Evolutionary conservation across 2,113 vertebrate genomes (phyloP), one percentile per base, ranked within the genome.

Genomic region (Trinectes maculatus): DNA sequence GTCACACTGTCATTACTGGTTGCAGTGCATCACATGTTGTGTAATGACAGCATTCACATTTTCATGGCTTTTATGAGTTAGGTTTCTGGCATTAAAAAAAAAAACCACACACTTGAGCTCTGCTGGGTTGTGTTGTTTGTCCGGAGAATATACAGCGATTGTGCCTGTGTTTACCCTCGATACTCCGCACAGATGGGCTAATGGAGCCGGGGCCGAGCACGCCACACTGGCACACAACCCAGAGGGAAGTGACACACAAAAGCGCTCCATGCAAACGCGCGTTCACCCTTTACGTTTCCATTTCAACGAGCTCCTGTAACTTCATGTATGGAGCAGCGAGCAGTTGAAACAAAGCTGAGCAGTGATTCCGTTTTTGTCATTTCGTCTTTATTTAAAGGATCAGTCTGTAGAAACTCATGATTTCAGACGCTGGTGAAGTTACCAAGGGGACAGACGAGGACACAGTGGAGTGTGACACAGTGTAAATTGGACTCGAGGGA

Each of bases 81-180:
- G 46, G 44, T 71, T 51, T 46, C 25, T 66, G 71, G 48, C 24
- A 60, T 74, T 80, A 66, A 26, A 9, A 44, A 47, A 26, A 48
- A 53, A 6, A 46, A 44, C 28, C 12, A n/a, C 26, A 7, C 57
- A 21, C 71, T 73, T 9, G 54, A 69, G 46, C 59, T 40, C 25
- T 39, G 58, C 74, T 33, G 24, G 57, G 57, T 70, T 61, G 15
- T 56, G 59, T 71, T 83, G 76, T 87, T 81, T 80, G 84, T 84
- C 44, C 22, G 36, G 12, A 42, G 40, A 66, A 71, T 82, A 69
- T 54, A 59, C 73, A 61, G 33, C 9, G 22, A 80, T 80, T 84
- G 80, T 88, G 80, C 74, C 71, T 16, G 36, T 84, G 79, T 89
- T 85, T 85, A 77, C 66, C 48, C 67, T 66, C 34, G 1, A 69